Percentiles rank a stretch among this genome's conserved stretches.
These are phyloP conservation scores for Distichodus sexfasciatus DNA, from an alignment of 2,797 vertebrate species.

Conservation along the genomic window DNA sequence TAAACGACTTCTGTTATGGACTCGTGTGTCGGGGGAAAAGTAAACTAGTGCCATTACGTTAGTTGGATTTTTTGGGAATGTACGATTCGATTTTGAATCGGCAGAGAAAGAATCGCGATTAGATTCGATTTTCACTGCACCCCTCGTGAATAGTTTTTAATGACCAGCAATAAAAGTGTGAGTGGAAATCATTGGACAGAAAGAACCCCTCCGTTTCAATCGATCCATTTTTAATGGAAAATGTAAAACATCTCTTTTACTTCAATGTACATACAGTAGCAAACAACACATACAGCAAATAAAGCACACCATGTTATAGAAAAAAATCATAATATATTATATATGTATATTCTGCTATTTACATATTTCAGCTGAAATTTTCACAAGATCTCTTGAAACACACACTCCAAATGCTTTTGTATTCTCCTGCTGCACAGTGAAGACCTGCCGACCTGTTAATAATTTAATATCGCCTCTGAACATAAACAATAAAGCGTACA, in stretches of 20 bases:
- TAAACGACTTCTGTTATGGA: too few species aligned
- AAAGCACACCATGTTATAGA: slow-evolving; percentile 91
- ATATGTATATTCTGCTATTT: slow-evolving; percentile 85
- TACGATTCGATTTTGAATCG: too few species aligned
- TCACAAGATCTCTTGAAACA: slow-evolving; percentile 78
- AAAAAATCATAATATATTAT: slow-evolving; percentile 93
- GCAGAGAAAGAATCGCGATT: too few species aligned
- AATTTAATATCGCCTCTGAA: slow-evolving; percentile 81
- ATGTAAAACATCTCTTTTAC: slow-evolving; percentile 90
- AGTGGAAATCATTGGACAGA: not conserved
- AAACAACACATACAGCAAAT: slow-evolving; percentile 88
- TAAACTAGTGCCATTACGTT: too few species aligned
- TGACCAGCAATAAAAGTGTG: too few species aligned
- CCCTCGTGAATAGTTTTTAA: too few species aligned
- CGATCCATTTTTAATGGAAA: slow-evolving; percentile 89
- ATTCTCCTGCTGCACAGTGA: slow-evolving; percentile 83
- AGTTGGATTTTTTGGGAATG: too few species aligned
- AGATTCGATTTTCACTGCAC: too few species aligned
- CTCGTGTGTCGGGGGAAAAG: too few species aligned
- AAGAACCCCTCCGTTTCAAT: slow-evolving; percentile 55
- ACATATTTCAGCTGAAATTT: slow-evolving; percentile 79
- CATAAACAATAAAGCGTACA: slow-evolving; percentile 72
- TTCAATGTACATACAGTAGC: slow-evolving; percentile 88
- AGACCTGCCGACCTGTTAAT: slow-evolving; percentile 81
- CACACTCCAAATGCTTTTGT: slow-evolving; percentile 79